Base-by-base conservation (phyloP, 2,797 vertebrate species). In the Lindbergichthys nudifrons region DNA sequence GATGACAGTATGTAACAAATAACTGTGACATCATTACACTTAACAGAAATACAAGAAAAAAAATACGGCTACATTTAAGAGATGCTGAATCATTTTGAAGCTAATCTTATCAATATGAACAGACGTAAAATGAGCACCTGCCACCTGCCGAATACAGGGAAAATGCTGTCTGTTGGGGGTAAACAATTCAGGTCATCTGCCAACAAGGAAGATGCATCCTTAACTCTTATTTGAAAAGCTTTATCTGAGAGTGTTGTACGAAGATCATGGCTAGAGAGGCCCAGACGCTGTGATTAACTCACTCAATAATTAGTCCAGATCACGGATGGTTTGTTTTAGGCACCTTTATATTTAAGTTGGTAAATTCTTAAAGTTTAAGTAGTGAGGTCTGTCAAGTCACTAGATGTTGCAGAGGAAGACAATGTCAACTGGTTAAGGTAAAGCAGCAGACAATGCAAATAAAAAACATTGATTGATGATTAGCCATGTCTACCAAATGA, bases 391-490 rank as follows among this genome's bases (percentile, higher is more conserved):
- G 21, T 60, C 4, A 42, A 42, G 18, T 52, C 8, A 1, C 39
- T 4, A 48, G 3, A 26, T 26, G 18, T 48, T 11, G 47, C 23
- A 58, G 48, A 41, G 47, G 39, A 45, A 2, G 51, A 51, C 0
- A 0, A 52, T 50, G 50, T 61, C 15, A 64, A 7, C 1, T 1
- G 19, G 23, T 77, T 43, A 62, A 73, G 50, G 3, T 63, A 63
- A 79, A 56, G 52, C 18, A n/a, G 11, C 61, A 59, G n/a, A 52
- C 1, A 65, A 65, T 73, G 15, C 5, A 65, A 66, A 80, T 32
- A 32, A 67, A 42, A 39, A 50, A 26, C 11, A 54, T 70, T 56
- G 36, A 19, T 39, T 65, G 5, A 48, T 48, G 43, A 72, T 13
- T 52, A 19, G 8, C 14, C 43, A 14, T 45, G 54, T 39, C 65